A percentile compares a stretch with the other conserved stretches of the same genome.
Conservation (phyloP, 2,888 invertebrate genomes). For the Euzophera pinguis region DNA sequence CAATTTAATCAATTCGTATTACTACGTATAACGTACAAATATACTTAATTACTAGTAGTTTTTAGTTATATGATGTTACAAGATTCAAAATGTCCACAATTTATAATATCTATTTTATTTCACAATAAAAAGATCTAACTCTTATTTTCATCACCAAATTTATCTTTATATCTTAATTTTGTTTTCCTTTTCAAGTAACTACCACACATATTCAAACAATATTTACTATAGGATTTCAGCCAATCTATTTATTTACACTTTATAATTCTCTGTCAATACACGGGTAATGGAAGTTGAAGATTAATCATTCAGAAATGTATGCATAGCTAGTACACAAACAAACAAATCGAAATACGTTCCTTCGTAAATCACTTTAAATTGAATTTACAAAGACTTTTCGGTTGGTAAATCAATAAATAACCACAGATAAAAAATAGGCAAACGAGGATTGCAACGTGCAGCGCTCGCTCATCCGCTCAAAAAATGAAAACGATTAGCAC, state of each 20-base stretch:
- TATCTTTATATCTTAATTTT: too few relatives aligned
- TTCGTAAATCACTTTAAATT: constrained; percentile 4
- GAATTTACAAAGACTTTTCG: constrained; percentile 2
- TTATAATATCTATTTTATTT: too few relatives aligned
- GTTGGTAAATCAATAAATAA: constrained; percentile 33
- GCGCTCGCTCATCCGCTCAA: constrained; percentile 27
- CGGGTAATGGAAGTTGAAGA: neutral
- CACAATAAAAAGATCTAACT: too few relatives aligned
- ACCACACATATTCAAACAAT: neutral
- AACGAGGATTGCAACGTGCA: constrained; percentile 17
- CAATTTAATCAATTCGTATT: too few relatives aligned
- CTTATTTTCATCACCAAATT: too few relatives aligned
- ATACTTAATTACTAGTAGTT: too few relatives aligned
- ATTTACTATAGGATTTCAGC: neutral
- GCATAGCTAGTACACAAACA: neutral
- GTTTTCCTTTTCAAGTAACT: neutral
- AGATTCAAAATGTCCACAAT: too few relatives aligned
- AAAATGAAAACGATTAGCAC: constrained; percentile 60
- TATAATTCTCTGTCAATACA: neutral
- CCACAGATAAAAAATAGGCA: constrained; percentile 37
- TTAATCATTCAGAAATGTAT: constrained; percentile 3
- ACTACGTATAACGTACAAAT: too few relatives aligned
- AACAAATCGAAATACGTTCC: constrained; percentile 3
- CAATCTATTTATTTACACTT: neutral
- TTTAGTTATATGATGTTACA: too few relatives aligned